phyloP scores from a whole-genome alignment of 2,888 invertebrate species.

The Eilema depressum region DNA sequence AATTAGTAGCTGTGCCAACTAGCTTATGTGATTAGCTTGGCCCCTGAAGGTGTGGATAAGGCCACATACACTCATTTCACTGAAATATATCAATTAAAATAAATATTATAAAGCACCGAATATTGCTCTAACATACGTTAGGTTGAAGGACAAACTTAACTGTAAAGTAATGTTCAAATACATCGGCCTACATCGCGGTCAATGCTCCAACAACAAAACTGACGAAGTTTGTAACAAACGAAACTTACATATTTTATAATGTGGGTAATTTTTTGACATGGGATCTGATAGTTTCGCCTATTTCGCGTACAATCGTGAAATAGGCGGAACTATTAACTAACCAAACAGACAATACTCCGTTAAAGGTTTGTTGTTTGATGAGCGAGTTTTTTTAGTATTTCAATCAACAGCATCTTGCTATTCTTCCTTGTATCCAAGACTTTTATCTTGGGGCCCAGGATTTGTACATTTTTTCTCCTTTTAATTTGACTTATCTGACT shows the following conservation, averaged over 20 bases:
- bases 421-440: too few species aligned
- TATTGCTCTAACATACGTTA: neutral
- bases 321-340: too few species aligned
- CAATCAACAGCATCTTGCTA: too few species aligned
- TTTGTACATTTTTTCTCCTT: too few species aligned
- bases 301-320: too few species aligned
- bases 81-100: neutral
- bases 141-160: conserved; percentile 16
- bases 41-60: neutral
- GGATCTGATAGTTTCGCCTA: neutral
- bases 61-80: neutral
- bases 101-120: neutral
- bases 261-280: neutral
- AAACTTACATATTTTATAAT: neutral
- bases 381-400: too few species aligned
- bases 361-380: too few species aligned
- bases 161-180: neutral
- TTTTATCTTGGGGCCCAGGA: too few species aligned
- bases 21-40: neutral
- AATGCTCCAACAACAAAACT: conserved; percentile 14
- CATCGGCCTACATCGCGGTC: neutral
- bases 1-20: neutral
- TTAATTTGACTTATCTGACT: too few species aligned
- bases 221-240: neutral
- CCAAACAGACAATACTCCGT: too few species aligned